Conservation (phyloP, 1,140 invertebrate genomes). For the Drosophila gunungcola region DNA sequence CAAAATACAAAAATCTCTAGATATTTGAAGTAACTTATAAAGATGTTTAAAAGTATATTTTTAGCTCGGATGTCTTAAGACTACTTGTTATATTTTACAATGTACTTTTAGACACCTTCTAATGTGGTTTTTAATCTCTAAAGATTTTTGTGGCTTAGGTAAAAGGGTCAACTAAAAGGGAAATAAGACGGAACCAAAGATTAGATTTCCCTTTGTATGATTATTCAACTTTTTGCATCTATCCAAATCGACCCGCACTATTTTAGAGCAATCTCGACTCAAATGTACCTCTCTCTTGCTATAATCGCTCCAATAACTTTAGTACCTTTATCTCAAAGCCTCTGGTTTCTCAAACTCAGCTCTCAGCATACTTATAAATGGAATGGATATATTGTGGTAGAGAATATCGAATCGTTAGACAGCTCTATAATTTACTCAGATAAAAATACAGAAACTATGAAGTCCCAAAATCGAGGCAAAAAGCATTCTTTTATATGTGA, state of each 20-base stretch:
- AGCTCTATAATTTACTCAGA: slow-evolving; percentile 6
- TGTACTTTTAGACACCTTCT: not conserved
- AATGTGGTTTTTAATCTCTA: not conserved
- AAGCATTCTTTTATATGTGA: slow-evolving; percentile 3
- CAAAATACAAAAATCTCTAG: not conserved
- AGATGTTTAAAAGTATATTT: not conserved
- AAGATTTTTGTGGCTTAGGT: not conserved
- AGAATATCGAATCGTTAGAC: not conserved
- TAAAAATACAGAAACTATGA: not conserved
- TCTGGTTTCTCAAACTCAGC: slow-evolving; percentile 29
- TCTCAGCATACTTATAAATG: slow-evolving; percentile 8
- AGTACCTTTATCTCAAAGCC: slow-evolving; percentile 55
- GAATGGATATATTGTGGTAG: slow-evolving; percentile 4
- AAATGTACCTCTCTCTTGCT: slow-evolving; percentile 57
- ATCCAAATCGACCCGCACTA: slow-evolving; percentile 9
- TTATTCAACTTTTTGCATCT: not conserved
- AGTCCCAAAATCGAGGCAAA: not conserved
- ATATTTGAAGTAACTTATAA: not conserved
- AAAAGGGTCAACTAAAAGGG: not conserved
- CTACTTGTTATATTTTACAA: not conserved
- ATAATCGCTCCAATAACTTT: slow-evolving; percentile 31
- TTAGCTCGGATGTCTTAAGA: not conserved
- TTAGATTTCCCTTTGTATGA: not conserved
- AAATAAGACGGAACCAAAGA: no score
- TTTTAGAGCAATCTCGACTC: slow-evolving; percentile 32